Conservation (phyloP, 2,113 vertebrate genomes). For the Mola mola region DNA sequence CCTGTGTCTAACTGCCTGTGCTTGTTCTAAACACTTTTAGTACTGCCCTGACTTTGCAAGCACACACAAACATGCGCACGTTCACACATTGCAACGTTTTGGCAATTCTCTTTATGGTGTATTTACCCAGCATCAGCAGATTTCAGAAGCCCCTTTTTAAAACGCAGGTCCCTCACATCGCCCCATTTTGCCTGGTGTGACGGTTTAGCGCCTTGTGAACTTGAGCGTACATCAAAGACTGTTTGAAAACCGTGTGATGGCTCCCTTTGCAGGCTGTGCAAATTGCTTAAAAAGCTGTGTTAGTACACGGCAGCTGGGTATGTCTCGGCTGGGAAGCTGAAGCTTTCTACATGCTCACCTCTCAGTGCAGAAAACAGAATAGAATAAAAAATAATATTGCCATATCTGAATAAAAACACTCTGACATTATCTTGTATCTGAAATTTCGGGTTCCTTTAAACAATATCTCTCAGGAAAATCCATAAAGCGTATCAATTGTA, state of each 20-base stretch:
- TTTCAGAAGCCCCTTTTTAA: slow-evolving; percentile 41
- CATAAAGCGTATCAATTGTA: too few relatives aligned
- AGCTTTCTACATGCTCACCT: not conserved
- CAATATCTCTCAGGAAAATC: not conserved
- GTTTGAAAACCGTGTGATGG: slow-evolving; percentile 59
- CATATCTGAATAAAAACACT: not conserved
- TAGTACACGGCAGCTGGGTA: slow-evolving; percentile 38
- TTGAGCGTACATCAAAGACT: slow-evolving; percentile 59
- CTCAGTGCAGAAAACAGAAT: slow-evolving; percentile 9
- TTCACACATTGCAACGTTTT: slow-evolving; percentile 17
- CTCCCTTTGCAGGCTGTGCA: slow-evolving; percentile 50
- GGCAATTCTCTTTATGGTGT: slow-evolving; percentile 54
- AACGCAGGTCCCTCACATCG: slow-evolving; percentile 12
- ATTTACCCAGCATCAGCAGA: slow-evolving; percentile 46
- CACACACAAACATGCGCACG: slow-evolving; percentile 4
- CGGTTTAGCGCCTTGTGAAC: slow-evolving; percentile 61
- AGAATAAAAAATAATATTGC: slow-evolving; percentile 8
- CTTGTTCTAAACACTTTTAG: slow-evolving; percentile 4
- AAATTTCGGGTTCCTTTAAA: not conserved
- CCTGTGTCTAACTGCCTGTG: slow-evolving; percentile 23
- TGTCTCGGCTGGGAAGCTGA: slow-evolving; percentile 36
- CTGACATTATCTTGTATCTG: not conserved
- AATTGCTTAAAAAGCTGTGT: slow-evolving; percentile 48
- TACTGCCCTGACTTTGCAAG: not conserved
- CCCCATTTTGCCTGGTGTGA: slow-evolving; percentile 4